A percentile compares a stretch with the other conserved stretches of the same genome.
Evolutionary conservation across 2,888 invertebrate genomes (phyloP).

Genomic region (Apodemia zela): DNA sequence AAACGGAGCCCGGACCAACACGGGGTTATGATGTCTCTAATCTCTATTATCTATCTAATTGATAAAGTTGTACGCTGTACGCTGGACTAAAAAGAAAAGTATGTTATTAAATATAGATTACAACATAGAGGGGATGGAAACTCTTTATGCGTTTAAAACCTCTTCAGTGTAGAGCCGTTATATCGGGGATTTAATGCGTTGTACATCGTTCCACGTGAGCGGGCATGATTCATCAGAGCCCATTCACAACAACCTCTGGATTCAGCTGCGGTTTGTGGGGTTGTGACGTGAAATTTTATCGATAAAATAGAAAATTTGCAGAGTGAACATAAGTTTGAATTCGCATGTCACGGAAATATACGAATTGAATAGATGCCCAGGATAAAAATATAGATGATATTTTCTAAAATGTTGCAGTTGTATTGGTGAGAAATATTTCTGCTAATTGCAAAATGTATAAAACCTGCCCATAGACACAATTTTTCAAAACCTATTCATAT

Average conservation of each 20-base stretch:
- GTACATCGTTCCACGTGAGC: slow-evolving; percentile 60
- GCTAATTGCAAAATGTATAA: too few species aligned
- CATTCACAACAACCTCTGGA: slow-evolving; percentile 69
- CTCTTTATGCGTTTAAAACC: slow-evolving; percentile 44
- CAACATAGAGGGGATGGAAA: slow-evolving; percentile 28
- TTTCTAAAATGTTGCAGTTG: too few species aligned
- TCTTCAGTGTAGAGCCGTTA: slow-evolving; percentile 39
- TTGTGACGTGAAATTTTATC: slow-evolving; percentile 31
- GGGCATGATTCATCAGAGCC: slow-evolving; percentile 71
- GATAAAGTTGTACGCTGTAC: neutral
- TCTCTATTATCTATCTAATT: neutral
- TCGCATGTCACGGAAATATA: too few species aligned
- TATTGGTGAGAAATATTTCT: too few species aligned
- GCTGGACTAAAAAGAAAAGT: neutral
- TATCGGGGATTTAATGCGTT: slow-evolving; percentile 47
- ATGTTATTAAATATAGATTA: slow-evolving; percentile 10
- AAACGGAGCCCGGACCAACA: too few species aligned
- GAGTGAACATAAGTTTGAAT: too few species aligned
- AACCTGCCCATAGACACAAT: too few species aligned
- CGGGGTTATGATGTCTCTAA: too few species aligned
- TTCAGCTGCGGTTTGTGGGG: slow-evolving; percentile 59
- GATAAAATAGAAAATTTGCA: slow-evolving; percentile 16
- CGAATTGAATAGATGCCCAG: too few species aligned
- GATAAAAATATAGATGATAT: too few species aligned
- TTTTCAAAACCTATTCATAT: too few species aligned